phyloP scores from a whole-genome alignment of 2,113 vertebrate genomes.

The Bungarus multicinctus region DNA sequence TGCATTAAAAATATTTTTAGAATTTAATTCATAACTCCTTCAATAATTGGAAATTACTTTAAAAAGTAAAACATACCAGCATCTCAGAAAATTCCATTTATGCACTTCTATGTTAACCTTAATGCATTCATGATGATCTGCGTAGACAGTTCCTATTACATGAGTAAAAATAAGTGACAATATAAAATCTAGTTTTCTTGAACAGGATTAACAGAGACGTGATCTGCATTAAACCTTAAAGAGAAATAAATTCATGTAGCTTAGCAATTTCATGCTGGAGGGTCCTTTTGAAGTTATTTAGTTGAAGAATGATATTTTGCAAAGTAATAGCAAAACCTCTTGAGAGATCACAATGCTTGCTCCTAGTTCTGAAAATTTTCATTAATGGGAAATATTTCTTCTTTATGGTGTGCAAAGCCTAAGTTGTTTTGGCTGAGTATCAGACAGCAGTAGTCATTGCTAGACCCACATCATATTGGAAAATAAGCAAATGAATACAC shows the following conservation, averaged over 20 bases:
- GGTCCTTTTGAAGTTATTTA: neutral
- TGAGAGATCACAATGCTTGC: neutral
- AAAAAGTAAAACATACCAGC: neutral
- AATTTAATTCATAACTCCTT: neutral
- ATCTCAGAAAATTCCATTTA: neutral
- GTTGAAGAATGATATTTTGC: neutral
- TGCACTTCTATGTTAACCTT: neutral
- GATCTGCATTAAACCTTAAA: neutral
- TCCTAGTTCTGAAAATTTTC: neutral
- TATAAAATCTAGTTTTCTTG: neutral
- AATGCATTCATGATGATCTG: neutral
- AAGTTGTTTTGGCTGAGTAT: neutral
- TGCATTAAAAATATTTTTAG: neutral
- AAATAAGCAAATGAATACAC: neutral
- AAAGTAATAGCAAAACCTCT: neutral
- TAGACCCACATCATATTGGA: neutral
- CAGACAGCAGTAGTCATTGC: neutral
- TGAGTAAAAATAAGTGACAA: neutral
- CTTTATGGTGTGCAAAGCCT: neutral
- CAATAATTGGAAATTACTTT: neutral
- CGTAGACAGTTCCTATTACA: neutral
- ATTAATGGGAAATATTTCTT: neutral
- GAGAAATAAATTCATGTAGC: neutral
- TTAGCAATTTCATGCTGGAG: neutral
- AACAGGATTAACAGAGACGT: neutral